Percentiles rank a stretch among this genome's conserved stretches.
Conservation (phyloP, 2,113 vertebrate species). For the Melanostigma gelatinosum region DNA sequence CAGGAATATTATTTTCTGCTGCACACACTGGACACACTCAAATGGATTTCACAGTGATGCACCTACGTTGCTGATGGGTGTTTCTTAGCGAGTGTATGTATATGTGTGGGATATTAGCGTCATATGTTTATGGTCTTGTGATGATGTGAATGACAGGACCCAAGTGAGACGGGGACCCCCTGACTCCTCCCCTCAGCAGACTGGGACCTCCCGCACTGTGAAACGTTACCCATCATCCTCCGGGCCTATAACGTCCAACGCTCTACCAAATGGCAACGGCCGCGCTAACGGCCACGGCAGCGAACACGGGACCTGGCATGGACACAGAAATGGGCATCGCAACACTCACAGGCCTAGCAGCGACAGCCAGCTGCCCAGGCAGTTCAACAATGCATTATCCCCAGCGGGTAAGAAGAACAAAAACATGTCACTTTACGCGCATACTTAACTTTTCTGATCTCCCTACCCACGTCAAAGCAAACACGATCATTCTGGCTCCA, state of each 20-base stretch:
- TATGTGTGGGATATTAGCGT: slow-evolving; percentile 42
- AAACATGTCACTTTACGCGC: slow-evolving; percentile 26
- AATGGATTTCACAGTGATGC: slow-evolving; percentile 63
- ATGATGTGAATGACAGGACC: slow-evolving; percentile 82
- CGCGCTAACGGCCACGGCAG: slow-evolving; percentile 62
- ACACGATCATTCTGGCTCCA: slow-evolving; percentile 26
- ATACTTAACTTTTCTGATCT: slow-evolving; percentile 36
- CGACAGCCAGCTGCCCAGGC: slow-evolving; percentile 60
- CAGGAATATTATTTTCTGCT: slow-evolving; percentile 43
- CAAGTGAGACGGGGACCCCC: slow-evolving; percentile 86
- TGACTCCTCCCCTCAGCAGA: slow-evolving; percentile 81
- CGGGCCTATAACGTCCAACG: slow-evolving; percentile 90
- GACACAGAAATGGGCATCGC: slow-evolving; percentile 58
- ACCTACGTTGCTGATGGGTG: slow-evolving; percentile 41
- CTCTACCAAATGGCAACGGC: slow-evolving; percentile 80
- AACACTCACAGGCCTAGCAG: slow-evolving; percentile 73
- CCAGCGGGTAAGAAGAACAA: slow-evolving; percentile 83
- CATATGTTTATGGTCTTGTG: slow-evolving; percentile 63
- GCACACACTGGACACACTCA: slow-evolving; percentile 27
- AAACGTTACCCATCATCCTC: slow-evolving; percentile 88
- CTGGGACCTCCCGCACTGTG: slow-evolving; percentile 87
- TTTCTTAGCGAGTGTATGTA: slow-evolving; percentile 12
- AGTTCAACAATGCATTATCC: slow-evolving; percentile 76
- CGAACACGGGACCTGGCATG: slow-evolving; percentile 59
- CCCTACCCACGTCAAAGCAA: slow-evolving; percentile 48